Evolutionary conservation across 1,140 invertebrate species (phyloP).

Genomic region (Heliconius melpomene): DNA sequence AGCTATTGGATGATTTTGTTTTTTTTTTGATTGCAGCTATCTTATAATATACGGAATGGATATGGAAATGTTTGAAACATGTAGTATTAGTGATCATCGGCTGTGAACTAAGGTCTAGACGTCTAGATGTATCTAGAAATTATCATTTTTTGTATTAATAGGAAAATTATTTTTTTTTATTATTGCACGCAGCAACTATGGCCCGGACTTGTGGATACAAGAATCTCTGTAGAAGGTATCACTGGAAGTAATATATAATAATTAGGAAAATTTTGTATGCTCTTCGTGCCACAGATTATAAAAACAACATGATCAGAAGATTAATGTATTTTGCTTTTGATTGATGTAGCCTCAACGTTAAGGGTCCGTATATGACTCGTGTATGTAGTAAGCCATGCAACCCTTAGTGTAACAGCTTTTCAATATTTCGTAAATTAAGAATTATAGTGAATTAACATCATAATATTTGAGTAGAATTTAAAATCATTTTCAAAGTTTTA

Average conservation of each 20-base stretch:
- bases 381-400: conserved; percentile 20
- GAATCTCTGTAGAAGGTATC: conserved; percentile 78
- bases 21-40: conserved; percentile 75
- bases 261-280: conserved; percentile 34
- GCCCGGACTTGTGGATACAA: conserved; percentile 77
- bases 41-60: conserved; percentile 78
- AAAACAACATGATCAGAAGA: conserved; percentile 16
- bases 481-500: too few species aligned
- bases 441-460: not conserved
- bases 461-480: not conserved
- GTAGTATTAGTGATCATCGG: conserved; percentile 64
- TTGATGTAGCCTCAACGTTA: conserved; percentile 34
- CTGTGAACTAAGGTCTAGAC: conserved; percentile 73
- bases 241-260: conserved; percentile 75
- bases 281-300: conserved; percentile 48
- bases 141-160: conserved; percentile 52
- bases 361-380: conserved; percentile 25
- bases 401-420: conserved; percentile 27
- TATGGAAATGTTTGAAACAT: conserved; percentile 77
- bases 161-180: conserved; percentile 58
- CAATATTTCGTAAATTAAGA: not conserved
- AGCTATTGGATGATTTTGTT: conserved; percentile 43
- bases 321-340: conserved; percentile 36
- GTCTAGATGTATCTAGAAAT: conserved; percentile 55
- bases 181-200: conserved; percentile 80